A percentile compares a stretch with the other conserved stretches of the same genome.
Conservation (phyloP, 2,888 invertebrate genomes). For the Euplagia quadripunctaria region DNA sequence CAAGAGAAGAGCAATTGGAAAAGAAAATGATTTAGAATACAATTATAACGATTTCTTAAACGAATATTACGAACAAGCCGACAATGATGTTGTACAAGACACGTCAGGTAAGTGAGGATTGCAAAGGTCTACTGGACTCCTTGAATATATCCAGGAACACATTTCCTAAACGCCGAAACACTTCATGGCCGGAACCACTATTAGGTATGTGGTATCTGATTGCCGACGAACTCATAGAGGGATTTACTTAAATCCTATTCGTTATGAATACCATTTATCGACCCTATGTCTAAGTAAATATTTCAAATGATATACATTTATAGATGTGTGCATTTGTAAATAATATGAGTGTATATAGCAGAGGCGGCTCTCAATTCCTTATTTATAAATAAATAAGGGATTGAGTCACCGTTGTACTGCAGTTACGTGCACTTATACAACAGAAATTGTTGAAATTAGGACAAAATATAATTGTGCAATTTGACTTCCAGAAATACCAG, state of each 20-base stretch:
- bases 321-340: not conserved
- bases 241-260: no score
- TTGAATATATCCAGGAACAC: not conserved
- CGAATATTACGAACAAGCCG: constrained; percentile 79
- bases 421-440: no score
- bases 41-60: constrained; percentile 65
- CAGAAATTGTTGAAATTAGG: not conserved
- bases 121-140: not conserved
- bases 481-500: constrained; percentile 12
- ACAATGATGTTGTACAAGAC: constrained; percentile 48
- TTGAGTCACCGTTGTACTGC: no score
- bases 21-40: constrained; percentile 28
- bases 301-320: no score
- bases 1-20: constrained; percentile 22
- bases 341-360: not conserved
- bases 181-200: no score
- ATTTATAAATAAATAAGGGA: not conserved
- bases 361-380: not conserved
- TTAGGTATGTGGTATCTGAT: no score
- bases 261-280: no score
- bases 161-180: not conserved
- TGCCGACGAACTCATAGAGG: no score
- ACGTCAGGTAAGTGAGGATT: constrained; percentile 11
- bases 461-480: not conserved
- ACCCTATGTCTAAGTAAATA: not conserved